Conservation (phyloP, 2,113 vertebrate genomes). For the Ictalurus furcatus region DNA sequence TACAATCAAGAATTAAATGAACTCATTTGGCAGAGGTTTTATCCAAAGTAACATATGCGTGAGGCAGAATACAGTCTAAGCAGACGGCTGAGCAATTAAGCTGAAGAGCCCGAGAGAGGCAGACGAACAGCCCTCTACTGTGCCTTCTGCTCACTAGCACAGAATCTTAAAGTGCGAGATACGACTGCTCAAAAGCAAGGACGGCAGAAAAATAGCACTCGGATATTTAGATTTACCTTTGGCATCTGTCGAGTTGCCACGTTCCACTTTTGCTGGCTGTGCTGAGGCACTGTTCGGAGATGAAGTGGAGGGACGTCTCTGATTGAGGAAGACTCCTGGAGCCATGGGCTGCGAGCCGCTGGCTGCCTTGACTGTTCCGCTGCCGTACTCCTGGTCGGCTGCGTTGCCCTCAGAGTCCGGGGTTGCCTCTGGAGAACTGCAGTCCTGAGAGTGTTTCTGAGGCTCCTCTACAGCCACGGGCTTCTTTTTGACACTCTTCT, state of each 20-base stretch:
- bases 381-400: slow-evolving; percentile 88
- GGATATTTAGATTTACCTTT: slow-evolving; percentile 64
- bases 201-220: neutral
- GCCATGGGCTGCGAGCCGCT: slow-evolving; percentile 89
- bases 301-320: slow-evolving; percentile 87
- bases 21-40: neutral
- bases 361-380: slow-evolving; percentile 78
- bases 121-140: neutral
- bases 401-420: slow-evolving; percentile 85
- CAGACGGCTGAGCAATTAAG: neutral
- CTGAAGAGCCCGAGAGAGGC: neutral
- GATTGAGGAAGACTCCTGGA: slow-evolving; percentile 92
- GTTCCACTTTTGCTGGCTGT: slow-evolving; percentile 84
- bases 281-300: slow-evolving; percentile 81
- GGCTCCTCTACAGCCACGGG: slow-evolving; percentile 67
- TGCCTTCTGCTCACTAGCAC: neutral
- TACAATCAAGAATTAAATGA: neutral
- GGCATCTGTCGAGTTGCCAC: slow-evolving; percentile 66
- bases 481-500: slow-evolving; percentile 93
- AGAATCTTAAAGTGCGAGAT: neutral
- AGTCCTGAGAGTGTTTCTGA: slow-evolving; percentile 82
- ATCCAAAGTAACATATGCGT: neutral
- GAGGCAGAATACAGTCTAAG: neutral
- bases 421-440: slow-evolving; percentile 87
- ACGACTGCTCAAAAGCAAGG: neutral